A percentile compares a stretch with the other conserved stretches of the same genome.
Conservation (phyloP, 2,113 vertebrate genomes). For the Actenoides hombroni region DNA sequence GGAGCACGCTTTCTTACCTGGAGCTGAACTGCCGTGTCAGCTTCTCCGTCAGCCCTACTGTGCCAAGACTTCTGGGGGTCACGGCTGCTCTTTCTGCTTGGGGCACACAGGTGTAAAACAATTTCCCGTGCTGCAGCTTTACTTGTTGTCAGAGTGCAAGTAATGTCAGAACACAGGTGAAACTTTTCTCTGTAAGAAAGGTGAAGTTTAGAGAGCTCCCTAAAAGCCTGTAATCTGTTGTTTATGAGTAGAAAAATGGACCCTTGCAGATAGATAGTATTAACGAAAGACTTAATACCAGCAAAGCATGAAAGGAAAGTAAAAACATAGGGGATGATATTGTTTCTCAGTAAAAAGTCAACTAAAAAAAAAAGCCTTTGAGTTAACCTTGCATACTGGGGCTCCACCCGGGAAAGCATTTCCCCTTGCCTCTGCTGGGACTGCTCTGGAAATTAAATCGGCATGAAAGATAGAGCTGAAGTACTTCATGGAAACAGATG, state of each 20-base stretch:
- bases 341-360: not conserved
- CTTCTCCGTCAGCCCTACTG: not conserved
- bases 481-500: not conserved
- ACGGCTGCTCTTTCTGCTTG: not conserved
- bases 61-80: not conserved
- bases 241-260: not conserved
- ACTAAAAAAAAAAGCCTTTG: not conserved
- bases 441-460: not conserved
- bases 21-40: not conserved
- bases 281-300: slow-evolving; percentile 16
- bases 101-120: not conserved
- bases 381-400: not conserved
- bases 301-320: not conserved
- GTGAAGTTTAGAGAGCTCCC: not conserved
- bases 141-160: too few species aligned
- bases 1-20: not conserved
- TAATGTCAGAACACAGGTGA: not conserved
- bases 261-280: not conserved
- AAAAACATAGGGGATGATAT: accelerated
- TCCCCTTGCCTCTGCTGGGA: not conserved
- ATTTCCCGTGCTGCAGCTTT: not conserved
- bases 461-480: accelerated
- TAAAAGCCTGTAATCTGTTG: slow-evolving; percentile 12
- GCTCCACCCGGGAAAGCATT: not conserved
- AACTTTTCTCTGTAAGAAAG: not conserved